Conservation (phyloP, 2,113 vertebrate species). For the Pelodiscus sinensis region DNA sequence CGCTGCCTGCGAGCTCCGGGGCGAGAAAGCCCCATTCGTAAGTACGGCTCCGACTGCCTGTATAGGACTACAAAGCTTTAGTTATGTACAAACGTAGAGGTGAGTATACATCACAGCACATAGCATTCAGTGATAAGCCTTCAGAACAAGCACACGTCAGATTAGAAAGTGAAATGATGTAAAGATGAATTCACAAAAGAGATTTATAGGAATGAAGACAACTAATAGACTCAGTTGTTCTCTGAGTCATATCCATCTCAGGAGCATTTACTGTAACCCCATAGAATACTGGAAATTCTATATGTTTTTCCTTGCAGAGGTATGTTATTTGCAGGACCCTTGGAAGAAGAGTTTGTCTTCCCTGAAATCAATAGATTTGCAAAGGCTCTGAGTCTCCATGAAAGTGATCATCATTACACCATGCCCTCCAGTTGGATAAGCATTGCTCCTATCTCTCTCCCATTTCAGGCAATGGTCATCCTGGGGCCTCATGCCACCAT, state of each 20-base stretch:
- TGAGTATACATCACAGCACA: background rate
- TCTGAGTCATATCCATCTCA: background rate
- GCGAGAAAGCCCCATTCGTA: too few relatives aligned
- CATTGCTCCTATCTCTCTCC: constrained; percentile 19
- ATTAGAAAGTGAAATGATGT: background rate
- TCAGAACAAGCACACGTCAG: background rate
- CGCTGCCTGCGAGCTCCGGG: too few relatives aligned
- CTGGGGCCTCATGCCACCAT: background rate
- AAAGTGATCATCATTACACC: background rate
- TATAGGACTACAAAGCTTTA: background rate
- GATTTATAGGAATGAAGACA: background rate
- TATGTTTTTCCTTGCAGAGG: constrained; percentile 38
- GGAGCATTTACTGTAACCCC: constrained; percentile 20
- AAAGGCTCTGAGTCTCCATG: background rate
- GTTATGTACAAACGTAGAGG: background rate
- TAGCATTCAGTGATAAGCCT: background rate
- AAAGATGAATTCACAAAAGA: background rate
- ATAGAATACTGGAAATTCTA: constrained; percentile 43
- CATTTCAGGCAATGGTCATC: background rate
- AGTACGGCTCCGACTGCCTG: too few relatives aligned
- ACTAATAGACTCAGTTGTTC: constrained; percentile 3
- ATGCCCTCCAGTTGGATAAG: background rate
- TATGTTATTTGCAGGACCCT: constrained; percentile 35
- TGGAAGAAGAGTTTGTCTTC: background rate
- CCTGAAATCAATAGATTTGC: background rate